Conservation (phyloP, 92 coral and sea anemone genomes). For the Blastomussa wellsi region DNA sequence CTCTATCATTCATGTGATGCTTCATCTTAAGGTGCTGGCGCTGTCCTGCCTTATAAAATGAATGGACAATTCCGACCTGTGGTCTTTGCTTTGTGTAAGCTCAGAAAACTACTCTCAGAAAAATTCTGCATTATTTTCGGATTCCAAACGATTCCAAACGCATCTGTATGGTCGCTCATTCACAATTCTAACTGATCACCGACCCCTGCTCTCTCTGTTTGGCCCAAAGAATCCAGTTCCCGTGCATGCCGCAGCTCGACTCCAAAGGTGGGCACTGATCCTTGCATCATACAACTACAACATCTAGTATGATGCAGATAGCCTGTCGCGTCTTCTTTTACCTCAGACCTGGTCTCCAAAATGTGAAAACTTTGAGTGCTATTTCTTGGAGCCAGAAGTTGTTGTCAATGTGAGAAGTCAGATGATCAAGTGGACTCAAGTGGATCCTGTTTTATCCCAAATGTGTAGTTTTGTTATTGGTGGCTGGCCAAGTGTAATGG, state of each 20-base stretch:
- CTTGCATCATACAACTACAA: conserved; percentile 71
- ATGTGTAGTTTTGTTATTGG: too few relatives aligned
- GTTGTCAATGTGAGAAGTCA: conserved; percentile 46
- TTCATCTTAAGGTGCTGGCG: conserved; percentile 55
- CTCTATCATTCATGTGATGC: conserved; percentile 52
- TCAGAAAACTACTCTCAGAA: conserved; percentile 41
- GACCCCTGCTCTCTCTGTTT: conserved; percentile 59
- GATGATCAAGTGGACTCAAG: conserved; percentile 45
- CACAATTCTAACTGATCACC: conserved; percentile 55
- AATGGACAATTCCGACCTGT: conserved; percentile 41
- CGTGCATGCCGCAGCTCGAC: conserved; percentile 54
- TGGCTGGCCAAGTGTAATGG: too few relatives aligned
- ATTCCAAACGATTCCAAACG: too few relatives aligned
- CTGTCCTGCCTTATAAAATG: conserved; percentile 26
- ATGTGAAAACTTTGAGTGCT: conserved; percentile 53
- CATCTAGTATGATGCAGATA: conserved; percentile 68
- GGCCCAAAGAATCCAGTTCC: conserved; percentile 48
- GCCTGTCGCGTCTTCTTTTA: conserved; percentile 63
- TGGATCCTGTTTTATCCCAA: conserved; percentile 35
- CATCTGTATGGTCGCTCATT: conserved; percentile 57
- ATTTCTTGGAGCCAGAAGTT: too few relatives aligned
- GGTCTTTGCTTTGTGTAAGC: conserved; percentile 52
- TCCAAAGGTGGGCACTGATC: conserved; percentile 74
- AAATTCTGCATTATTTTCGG: too few relatives aligned
- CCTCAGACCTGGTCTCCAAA: conserved; percentile 60